Percentiles rank a stretch among this genome's conserved stretches.
phyloP scores from a whole-genome alignment of 1,140 invertebrate species.

The Helicoverpa armigera region DNA sequence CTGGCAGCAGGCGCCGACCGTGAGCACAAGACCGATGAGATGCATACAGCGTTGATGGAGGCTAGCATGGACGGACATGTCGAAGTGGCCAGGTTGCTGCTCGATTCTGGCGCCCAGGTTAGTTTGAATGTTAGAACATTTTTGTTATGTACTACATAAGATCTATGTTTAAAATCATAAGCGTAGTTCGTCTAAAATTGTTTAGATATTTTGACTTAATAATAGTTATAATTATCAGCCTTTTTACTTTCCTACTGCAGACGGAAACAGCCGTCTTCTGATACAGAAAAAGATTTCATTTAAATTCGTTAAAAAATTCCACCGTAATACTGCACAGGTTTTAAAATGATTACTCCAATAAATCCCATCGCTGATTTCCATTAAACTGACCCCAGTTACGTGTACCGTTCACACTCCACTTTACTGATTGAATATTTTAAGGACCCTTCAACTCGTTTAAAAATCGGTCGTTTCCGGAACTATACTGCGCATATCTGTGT shows the following conservation, averaged over 20 bases:
- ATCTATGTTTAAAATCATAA: too few relatives aligned
- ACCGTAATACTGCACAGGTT: too few relatives aligned
- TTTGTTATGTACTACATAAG: too few relatives aligned
- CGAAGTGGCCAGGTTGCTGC: slow-evolving; percentile 96
- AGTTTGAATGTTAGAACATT: not conserved
- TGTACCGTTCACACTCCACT: not conserved
- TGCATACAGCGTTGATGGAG: slow-evolving; percentile 99
- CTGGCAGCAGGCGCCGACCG: slow-evolving; percentile 97
- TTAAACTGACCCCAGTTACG: not conserved
- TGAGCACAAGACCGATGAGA: slow-evolving; percentile 99
- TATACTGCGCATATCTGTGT: not conserved
- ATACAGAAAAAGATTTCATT: too few relatives aligned
- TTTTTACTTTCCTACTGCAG: not conserved
- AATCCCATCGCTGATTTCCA: not conserved
- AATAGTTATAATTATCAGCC: not conserved
- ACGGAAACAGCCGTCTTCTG: too few relatives aligned
- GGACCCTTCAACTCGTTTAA: not conserved
- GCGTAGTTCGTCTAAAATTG: too few relatives aligned
- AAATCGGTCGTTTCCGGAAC: not conserved
- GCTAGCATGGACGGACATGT: slow-evolving; percentile 99
- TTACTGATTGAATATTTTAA: not conserved
- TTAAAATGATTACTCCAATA: too few relatives aligned
- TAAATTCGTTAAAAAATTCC: too few relatives aligned
- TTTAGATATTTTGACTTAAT: not conserved
- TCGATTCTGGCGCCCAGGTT: slow-evolving; percentile 98